Evolutionary conservation across 1,140 invertebrate species (phyloP), one percentile per base, ranked within the genome.

Genomic region (Matsumurasca onukii): DNA sequence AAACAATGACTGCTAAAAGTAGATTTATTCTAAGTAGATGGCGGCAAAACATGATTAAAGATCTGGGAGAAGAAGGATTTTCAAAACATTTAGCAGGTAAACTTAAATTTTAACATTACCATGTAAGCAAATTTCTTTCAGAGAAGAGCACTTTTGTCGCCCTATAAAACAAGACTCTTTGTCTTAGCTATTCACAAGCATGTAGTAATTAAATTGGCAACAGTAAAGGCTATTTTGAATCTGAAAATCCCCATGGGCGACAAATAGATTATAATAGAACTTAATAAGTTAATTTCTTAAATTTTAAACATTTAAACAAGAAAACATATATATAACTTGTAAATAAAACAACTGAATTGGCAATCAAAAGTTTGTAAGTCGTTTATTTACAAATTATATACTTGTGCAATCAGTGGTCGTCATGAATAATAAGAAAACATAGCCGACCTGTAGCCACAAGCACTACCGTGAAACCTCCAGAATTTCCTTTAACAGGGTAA

Each of bases 1-100:
- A 39, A 48, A 65, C 62, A 24, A 65, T 65, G 30, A 27, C 62
- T 5, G 62, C 45, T 2, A 45, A 45, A 25, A 45, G 20, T 13
- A 27, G 20, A 27, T 12, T 20, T 2, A 45, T 45, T 65, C 31
- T 65, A 65, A 31, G 22, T 15, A 39, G 29, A 31, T 65, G 62
- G 62, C 31, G 62, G 39, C n/a, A 39, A 31, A 65, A 45, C 9
- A 65, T 65, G 62, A 65, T 65, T 17, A 22, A n/a, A 2, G 31
- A 65, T 9, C 34, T 65, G 31, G 62, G 62, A 17, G 62, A 65
- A 25, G 62, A 65, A 34, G 62, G 62, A 48, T 65, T 65, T 31
- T 25, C 20, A 2, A 45, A 27, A 25, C 34, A 65, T 31, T 25
- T 20, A 25, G 39, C 27, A 65, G 62, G 62, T 65, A 29, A 59